phyloP scores from a whole-genome alignment of 1,140 invertebrate species.

The Aphidius ervi region DNA sequence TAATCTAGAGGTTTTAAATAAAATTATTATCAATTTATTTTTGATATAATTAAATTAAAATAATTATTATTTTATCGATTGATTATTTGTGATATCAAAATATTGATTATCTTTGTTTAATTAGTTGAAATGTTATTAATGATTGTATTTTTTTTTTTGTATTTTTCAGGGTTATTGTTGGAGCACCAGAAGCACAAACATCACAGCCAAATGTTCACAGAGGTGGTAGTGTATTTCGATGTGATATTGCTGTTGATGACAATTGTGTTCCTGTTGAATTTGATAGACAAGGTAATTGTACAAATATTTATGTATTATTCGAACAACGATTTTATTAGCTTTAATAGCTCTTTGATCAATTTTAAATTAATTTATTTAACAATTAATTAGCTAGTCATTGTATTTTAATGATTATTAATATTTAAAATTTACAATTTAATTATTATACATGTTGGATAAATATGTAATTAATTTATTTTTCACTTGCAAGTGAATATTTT shows the following conservation, averaged over 20 bases:
- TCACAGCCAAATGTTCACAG: slow-evolving; percentile 57
- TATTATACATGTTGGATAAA: too few species aligned
- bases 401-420: too few species aligned
- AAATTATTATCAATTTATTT: too few species aligned
- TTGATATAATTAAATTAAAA: neutral
- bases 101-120: slow-evolving; percentile 1
- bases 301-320: slow-evolving; percentile 14
- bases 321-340: slow-evolving; percentile 7
- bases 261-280: slow-evolving; percentile 67
- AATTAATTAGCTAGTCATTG: too few species aligned
- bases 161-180: slow-evolving; percentile 69
- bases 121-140: neutral
- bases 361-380: too few species aligned
- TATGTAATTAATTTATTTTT: too few species aligned
- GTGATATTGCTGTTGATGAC: slow-evolving; percentile 58
- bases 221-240: slow-evolving; percentile 77
- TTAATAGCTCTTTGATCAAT: neutral
- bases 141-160: slow-evolving; percentile 18
- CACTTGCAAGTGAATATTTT: too few species aligned
- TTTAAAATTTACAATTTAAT: too few species aligned
- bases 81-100: neutral
- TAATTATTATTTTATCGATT: neutral
- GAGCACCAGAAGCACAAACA: slow-evolving; percentile 73
- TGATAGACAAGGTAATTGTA: slow-evolving; percentile 63
- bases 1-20: too few species aligned